Evolutionary conservation across 2,113 vertebrate species (phyloP).

Genomic region (Vimba vimba): DNA sequence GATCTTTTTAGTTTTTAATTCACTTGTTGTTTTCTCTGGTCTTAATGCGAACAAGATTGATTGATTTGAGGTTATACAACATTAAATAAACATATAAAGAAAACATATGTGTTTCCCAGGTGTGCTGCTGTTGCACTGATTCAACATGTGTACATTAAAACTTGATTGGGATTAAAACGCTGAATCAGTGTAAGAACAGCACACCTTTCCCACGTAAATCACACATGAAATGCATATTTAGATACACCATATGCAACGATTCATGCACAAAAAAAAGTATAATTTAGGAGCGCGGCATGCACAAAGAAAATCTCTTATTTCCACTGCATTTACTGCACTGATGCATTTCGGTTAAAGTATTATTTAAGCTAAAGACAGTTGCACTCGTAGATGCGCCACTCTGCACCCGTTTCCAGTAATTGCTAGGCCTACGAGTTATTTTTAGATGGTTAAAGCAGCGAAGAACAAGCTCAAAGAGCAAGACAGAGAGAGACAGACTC

Average conservation of each 20-base stretch:
- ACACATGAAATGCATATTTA: background rate
- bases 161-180: background rate
- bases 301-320: slow-evolving; percentile 20
- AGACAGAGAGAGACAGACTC: slow-evolving; percentile 21
- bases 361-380: slow-evolving; percentile 43
- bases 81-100: background rate
- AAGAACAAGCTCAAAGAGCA: slow-evolving; percentile 43
- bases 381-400: slow-evolving; percentile 40
- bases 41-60: background rate
- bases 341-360: slow-evolving; percentile 26
- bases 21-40: slow-evolving; percentile 6
- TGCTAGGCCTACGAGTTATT: slow-evolving; percentile 58
- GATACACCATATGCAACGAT: background rate
- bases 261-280: background rate
- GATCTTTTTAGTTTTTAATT: slow-evolving; percentile 30
- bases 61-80: background rate
- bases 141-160: background rate
- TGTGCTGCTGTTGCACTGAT: background rate
- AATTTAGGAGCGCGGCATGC: background rate
- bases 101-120: too few relatives aligned
- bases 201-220: background rate
- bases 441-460: slow-evolving; percentile 58
- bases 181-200: background rate
- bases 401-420: slow-evolving; percentile 61
- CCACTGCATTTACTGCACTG: slow-evolving; percentile 4